A percentile compares a stretch with the other conserved stretches of the same genome.
These are phyloP conservation scores for Lophius americanus DNA, from an alignment of 2,797 vertebrate species.

Conservation along the genomic window DNA sequence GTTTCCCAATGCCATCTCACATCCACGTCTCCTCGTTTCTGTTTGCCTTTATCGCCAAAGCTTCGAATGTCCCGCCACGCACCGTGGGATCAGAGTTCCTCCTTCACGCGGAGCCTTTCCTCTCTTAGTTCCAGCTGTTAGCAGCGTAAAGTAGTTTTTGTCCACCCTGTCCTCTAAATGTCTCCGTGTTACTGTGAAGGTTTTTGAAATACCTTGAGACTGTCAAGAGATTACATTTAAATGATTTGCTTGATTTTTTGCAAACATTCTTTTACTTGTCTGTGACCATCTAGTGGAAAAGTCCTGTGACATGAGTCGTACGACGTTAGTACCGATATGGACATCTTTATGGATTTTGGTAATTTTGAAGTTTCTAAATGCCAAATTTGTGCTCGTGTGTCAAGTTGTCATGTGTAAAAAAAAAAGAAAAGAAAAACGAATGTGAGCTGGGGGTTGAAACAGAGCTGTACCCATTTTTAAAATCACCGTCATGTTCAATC, in stretches of 20 bases:
- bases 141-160: slow-evolving; percentile 20
- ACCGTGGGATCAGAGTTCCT: slow-evolving; percentile 13
- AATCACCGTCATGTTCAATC: slow-evolving; percentile 7
- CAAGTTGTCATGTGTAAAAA: slow-evolving; percentile 8
- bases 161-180: slow-evolving; percentile 28
- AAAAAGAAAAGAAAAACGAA: not conserved
- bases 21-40: slow-evolving; percentile 30
- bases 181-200: slow-evolving; percentile 51
- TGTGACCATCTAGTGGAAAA: slow-evolving; percentile 38
- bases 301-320: slow-evolving; percentile 25
- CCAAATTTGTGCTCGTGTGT: slow-evolving; percentile 42
- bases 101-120: slow-evolving; percentile 1
- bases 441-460: slow-evolving; percentile 4
- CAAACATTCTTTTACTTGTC: slow-evolving; percentile 29
- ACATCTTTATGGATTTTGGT: slow-evolving; percentile 13
- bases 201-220: slow-evolving; percentile 18
- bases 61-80: slow-evolving; percentile 66
- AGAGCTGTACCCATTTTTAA: slow-evolving; percentile 6
- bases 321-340: slow-evolving; percentile 30
- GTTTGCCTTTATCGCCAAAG: slow-evolving; percentile 69
- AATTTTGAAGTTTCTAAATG: slow-evolving; percentile 34
- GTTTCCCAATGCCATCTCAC: slow-evolving; percentile 26
- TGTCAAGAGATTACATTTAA: slow-evolving; percentile 39
- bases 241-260: slow-evolving; percentile 43
- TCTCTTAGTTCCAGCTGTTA: slow-evolving; percentile 23